Evolutionary conservation across 2,113 vertebrate species (phyloP), one percentile per base, ranked within the genome.

Genomic region (Zingel zingel): DNA sequence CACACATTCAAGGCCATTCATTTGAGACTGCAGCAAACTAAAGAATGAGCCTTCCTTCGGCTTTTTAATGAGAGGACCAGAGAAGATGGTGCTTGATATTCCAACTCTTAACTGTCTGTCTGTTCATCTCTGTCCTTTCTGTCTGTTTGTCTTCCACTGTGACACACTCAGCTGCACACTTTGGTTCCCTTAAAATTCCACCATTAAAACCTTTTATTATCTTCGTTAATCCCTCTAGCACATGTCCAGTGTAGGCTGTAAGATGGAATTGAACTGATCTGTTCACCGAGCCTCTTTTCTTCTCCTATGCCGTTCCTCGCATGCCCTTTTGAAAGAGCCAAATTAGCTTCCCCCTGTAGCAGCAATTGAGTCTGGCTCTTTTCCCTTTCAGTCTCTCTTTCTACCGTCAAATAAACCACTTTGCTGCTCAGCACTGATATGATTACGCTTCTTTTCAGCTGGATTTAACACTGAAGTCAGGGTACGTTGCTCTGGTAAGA

Each of bases 391-490:
- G 85, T 86, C 84, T 82, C 90, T 91, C 82, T 90, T 90, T 91
- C 82, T 91, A 63, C 92, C 48, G 75, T 92, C 85, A 85, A 91
- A 93, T 91, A 93, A 91, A 86, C 90, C 89, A 93, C 91, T 91
- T 90, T 92, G 78, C 91, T 91, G 85, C 91, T 89, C 85, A 73
- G 86, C 64, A 57, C 87, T 88, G 85, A 91, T 93, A 93, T 89
- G 92, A 94, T 92, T 92, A 88, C 79, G 3, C 53, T 91, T 57
- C 83, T 83, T 89, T 91, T 90, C 86, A 82, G 90, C 66, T 78
- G 86, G 87, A 88, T 93, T 92, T 90, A 91, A 91, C 82, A 86
- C 83, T 68, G 79, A 85, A 89, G 84, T 87, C 89, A 64, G 78
- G 72, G 62, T 86, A 77, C 36, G 66, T 62, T 10, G 45, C 68